These are phyloP conservation scores for Hippolais icterina DNA, from an alignment of 2,113 vertebrate species.

Conservation along the genomic window DNA sequence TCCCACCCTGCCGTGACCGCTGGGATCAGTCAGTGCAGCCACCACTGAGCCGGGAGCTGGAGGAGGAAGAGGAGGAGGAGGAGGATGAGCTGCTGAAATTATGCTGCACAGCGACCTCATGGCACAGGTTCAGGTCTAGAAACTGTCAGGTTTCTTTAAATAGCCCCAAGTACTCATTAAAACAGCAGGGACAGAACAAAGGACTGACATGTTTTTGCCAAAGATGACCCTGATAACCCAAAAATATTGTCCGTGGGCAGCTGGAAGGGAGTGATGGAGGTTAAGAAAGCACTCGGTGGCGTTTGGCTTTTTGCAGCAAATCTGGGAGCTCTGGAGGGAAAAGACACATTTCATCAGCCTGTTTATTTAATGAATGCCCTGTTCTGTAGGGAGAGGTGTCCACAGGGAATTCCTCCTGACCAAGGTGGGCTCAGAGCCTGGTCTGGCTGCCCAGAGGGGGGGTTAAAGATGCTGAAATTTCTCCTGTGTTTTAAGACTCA, in stretches of 20 bases:
- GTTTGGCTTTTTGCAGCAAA: neutral
- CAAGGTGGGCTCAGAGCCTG: neutral
- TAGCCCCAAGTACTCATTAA: neutral
- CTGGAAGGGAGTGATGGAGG: neutral
- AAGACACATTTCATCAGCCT: neutral
- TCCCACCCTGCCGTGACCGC: fast-evolving
- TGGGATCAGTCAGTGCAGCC: neutral
- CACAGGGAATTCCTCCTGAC: neutral
- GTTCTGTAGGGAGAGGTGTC: neutral
- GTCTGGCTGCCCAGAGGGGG: neutral
- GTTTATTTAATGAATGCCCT: neutral
- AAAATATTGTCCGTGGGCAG: neutral
- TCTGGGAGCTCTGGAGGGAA: neutral
- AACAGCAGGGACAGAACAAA: neutral
- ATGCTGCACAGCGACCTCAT: neutral
- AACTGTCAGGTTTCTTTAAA: neutral
- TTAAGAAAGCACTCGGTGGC: fast-evolving
- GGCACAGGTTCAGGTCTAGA: neutral
- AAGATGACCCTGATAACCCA: neutral
- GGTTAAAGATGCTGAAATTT: fast-evolving
- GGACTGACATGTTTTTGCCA: neutral
- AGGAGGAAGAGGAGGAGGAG: neutral
- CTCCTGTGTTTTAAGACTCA: neutral
- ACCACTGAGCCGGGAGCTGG: neutral
- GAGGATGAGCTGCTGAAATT: neutral